Evolutionary conservation across 2,113 vertebrate genomes (phyloP).

Genomic region (Cricetomys ansorgei): DNA sequence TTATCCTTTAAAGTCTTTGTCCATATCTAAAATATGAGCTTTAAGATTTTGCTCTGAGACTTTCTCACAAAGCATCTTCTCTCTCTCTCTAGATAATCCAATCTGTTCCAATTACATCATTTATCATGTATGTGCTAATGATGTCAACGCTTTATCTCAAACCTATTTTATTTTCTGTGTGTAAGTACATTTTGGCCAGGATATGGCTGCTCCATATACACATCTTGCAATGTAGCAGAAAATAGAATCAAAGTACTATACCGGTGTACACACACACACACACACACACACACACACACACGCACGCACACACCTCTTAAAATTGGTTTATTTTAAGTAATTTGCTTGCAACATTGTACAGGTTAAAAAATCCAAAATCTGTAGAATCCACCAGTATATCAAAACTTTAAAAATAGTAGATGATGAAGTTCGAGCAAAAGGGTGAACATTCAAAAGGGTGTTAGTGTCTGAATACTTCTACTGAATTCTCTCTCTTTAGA

Average conservation of each 20-base stretch:
- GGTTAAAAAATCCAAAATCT: background rate
- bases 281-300: background rate
- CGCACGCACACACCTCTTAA: background rate
- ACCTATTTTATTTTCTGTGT: background rate
- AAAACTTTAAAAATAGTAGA: background rate
- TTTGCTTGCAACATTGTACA: background rate
- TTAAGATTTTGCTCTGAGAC: conserved; percentile 49
- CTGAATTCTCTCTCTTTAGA: background rate
- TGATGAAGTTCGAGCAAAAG: background rate
- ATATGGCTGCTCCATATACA: background rate
- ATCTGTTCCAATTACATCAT: conserved; percentile 65
- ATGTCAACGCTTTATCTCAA: conserved; percentile 38
- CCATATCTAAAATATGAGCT: conserved; percentile 23
- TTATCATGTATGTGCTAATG: conserved; percentile 62
- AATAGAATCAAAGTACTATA: background rate
- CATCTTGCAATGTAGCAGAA: background rate
- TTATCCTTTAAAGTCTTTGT: conserved; percentile 29
- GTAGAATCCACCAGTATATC: background rate
- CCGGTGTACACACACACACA: background rate
- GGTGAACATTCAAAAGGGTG: background rate
- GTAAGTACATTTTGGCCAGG: background rate
- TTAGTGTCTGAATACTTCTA: background rate
- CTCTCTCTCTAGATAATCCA: conserved; percentile 43
- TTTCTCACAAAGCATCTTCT: conserved; percentile 21
- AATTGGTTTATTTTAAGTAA: background rate